These are phyloP conservation scores for Stichopus chloronotus DNA, from an alignment of 35 echinoderm and acorn worm species.

Conservation along the genomic window DNA sequence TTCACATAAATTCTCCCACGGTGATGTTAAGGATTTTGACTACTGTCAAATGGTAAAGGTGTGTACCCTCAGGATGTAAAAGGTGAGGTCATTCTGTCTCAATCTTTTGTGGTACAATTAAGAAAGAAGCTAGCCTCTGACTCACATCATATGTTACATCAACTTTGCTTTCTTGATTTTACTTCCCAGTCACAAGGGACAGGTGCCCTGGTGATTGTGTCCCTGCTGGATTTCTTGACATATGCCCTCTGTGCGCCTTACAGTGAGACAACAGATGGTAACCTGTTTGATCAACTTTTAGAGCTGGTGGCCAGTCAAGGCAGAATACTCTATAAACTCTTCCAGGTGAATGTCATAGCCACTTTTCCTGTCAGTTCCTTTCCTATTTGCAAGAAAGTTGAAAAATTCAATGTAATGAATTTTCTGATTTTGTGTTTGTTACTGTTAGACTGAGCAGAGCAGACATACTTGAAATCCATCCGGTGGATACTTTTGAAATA, in stretches of 20 bases:
- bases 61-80: too few relatives aligned
- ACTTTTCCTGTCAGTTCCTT: not conserved
- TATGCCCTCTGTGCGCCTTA: conserved; percentile 98
- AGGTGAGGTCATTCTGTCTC: too few relatives aligned
- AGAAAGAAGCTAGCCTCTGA: too few relatives aligned
- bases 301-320: conserved; percentile 83
- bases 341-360: conserved; percentile 72
- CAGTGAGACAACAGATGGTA: conserved; percentile 95
- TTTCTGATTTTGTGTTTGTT: not conserved
- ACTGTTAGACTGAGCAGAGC: too few relatives aligned
- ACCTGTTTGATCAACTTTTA: conserved; percentile 80
- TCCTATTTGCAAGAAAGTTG: not conserved
- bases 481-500: too few relatives aligned
- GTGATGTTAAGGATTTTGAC: too few relatives aligned
- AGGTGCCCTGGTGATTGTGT: conserved; percentile 85
- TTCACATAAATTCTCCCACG: too few relatives aligned
- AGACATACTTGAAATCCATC: too few relatives aligned
- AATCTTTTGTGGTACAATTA: too few relatives aligned
- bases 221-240: conserved; percentile 95
- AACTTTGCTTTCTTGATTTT: not conserved
- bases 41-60: too few relatives aligned
- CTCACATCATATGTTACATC: too few relatives aligned
- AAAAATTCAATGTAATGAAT: not conserved
- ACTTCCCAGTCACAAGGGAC: conserved; percentile 74
- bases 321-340: conserved; percentile 90